phyloP scores from a whole-genome alignment of 1,140 invertebrate species.

The Caenorhabditis inopinata region DNA sequence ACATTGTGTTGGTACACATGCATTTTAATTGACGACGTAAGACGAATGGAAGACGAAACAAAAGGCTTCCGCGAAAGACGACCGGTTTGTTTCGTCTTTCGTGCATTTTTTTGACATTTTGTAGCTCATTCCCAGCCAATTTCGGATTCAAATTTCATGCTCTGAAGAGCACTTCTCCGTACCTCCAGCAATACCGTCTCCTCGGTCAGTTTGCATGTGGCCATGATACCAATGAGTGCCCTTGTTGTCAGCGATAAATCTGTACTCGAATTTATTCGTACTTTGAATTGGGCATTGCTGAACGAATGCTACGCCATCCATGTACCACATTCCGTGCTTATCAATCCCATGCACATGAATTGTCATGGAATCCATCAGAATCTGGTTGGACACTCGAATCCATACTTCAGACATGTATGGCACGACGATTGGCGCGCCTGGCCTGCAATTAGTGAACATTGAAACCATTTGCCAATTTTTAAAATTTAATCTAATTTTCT shows the following conservation, averaged over 20 bases:
- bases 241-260: constrained; percentile 65
- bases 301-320: constrained; percentile 55
- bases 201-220: constrained; percentile 59
- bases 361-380: constrained; percentile 57
- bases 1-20: too few relatives aligned
- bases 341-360: constrained; percentile 64
- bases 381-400: constrained; percentile 54
- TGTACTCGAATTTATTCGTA: constrained; percentile 54
- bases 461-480: too few relatives aligned
- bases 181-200: constrained; percentile 60
- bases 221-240: constrained; percentile 64
- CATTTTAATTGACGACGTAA: too few relatives aligned
- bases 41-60: too few relatives aligned
- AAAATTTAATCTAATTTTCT: too few relatives aligned
- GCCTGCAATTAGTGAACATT: too few relatives aligned
- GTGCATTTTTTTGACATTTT: too few relatives aligned
- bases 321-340: constrained; percentile 58
- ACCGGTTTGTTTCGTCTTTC: too few relatives aligned
- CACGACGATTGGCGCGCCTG: constrained; percentile 57
- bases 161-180: too few relatives aligned
- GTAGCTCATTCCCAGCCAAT: too few relatives aligned
- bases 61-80: too few relatives aligned
- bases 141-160: too few relatives aligned
- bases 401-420: constrained; percentile 59
- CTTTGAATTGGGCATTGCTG: constrained; percentile 55